Evolutionary conservation across 2,113 vertebrate species (phyloP), one percentile per base, ranked within the genome.

Genomic region (Silurus asotus): DNA sequence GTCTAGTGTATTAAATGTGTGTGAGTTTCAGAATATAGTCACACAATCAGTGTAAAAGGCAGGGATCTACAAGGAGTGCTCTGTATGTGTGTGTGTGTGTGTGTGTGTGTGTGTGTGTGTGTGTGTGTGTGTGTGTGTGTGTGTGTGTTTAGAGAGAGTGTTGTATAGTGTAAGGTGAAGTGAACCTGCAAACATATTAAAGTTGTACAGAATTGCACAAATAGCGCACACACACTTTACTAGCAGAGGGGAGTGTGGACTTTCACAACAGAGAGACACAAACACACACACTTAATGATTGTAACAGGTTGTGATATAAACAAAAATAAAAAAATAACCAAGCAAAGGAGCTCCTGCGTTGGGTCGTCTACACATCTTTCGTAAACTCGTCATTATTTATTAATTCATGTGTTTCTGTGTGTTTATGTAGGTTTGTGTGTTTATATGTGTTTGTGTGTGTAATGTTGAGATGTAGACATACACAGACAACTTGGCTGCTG

Each of bases 181-280:
- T 37, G 37, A 37, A 37, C 37, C 37, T 37, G 37, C 37, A 37
- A 37, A 37, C 37, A 37, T 37, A 37, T 1, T 37, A 37, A 37
- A 37, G 37, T 37, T 37, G 37, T 37, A 37, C 37, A 37, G 37
- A 2, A 2, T 2, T 37, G 37, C 37, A 37, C 37, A 37, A 37
- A 37, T 37, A 37, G 37, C 2, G 37, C 37, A 37, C 37, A 37
- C 37, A 37, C 55, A 15, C 7, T n/a, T 17, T 23, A 13, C 82
- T 70, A 84, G 56, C 69, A 84, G 82, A 75, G 67, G 70, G 82
- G 69, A 75, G 82, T n/a, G 56, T 58, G 10, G 15, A 83, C 64
- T 49, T 59, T 59, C 51, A 69, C 8, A 23, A 7, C 8, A 82
- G 10, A 19, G 10, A 62, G 14, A 20, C 23, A 53, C 74, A 76